Evolutionary conservation across 2,797 vertebrate genomes (phyloP).

Genomic region (Knipowitschia caucasica): DNA sequence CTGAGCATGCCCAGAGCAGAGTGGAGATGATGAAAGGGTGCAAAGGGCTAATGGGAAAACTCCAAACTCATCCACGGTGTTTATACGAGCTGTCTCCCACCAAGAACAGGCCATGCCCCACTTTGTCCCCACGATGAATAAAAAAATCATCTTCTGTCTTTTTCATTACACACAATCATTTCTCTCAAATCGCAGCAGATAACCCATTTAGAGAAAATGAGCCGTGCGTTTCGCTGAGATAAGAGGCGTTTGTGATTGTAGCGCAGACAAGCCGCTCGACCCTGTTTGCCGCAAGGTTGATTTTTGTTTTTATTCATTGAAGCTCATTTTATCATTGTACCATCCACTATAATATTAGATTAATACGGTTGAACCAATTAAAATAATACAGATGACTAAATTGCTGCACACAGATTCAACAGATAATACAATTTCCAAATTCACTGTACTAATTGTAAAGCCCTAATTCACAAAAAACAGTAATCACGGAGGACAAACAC

Average conservation of each 20-base stretch:
- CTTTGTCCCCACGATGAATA: constrained; percentile 65
- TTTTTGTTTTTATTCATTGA: no score
- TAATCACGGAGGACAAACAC: no score
- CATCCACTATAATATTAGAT: no score
- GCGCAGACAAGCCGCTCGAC: background rate
- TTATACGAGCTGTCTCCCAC: constrained; percentile 69
- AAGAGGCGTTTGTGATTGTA: constrained; percentile 12
- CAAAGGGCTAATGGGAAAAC: constrained; percentile 78
- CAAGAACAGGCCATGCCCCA: constrained; percentile 59
- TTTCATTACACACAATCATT: constrained; percentile 62
- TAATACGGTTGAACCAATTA: no score
- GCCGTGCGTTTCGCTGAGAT: constrained; percentile 4
- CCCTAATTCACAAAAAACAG: no score
- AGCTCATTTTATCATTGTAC: no score
- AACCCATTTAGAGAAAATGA: constrained; percentile 58
- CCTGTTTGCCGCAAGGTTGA: background rate
- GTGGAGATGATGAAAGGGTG: constrained; percentile 69
- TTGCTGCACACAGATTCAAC: no score
- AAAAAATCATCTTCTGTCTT: constrained; percentile 67
- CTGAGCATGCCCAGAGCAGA: constrained; percentile 38
- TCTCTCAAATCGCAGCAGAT: constrained; percentile 64
- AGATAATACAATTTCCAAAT: no score
- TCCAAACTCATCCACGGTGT: constrained; percentile 73
- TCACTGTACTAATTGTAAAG: no score
- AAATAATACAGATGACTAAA: no score